Percentiles rank a stretch among this genome's conserved stretches.
phyloP scores from a whole-genome alignment of 2,113 vertebrate genomes.

The Hippocampus abdominalis region DNA sequence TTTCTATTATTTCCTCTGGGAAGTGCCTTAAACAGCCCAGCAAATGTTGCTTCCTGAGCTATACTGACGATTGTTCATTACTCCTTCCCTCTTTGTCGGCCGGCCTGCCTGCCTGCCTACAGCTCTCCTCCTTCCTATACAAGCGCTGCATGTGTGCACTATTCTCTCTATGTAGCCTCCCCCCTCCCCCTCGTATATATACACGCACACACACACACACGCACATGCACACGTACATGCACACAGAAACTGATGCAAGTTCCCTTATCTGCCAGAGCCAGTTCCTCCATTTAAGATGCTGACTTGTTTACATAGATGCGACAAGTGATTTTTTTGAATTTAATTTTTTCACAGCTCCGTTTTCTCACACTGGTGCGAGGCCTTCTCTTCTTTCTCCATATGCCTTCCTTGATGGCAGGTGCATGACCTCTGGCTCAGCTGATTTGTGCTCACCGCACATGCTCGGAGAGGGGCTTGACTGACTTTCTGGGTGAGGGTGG shows the following conservation, averaged over 20 bases:
- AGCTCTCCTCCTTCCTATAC: constrained; percentile 52
- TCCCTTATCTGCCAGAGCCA: constrained; percentile 76
- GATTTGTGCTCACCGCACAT: background rate
- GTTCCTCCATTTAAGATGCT: constrained; percentile 74
- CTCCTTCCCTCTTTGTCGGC: constrained; percentile 20
- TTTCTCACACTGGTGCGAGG: background rate
- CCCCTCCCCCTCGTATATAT: constrained; percentile 15
- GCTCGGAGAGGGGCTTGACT: background rate
- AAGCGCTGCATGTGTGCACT: constrained; percentile 37
- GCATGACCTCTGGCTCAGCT: constrained; percentile 2
- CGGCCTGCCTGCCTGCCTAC: background rate
- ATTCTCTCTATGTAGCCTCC: constrained; percentile 31
- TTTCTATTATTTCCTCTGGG: background rate
- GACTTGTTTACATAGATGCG: constrained; percentile 62
- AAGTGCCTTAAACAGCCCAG: background rate
- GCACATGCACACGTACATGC: constrained; percentile 34
- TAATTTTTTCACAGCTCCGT: constrained; percentile 16
- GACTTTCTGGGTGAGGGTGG: background rate
- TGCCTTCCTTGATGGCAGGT: constrained; percentile 20
- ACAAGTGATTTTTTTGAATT: constrained; percentile 35
- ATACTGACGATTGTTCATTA: constrained; percentile 60
- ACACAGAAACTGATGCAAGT: constrained; percentile 69
- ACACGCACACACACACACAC: constrained; percentile 41
- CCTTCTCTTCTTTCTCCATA: constrained; percentile 1
- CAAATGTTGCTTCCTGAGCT: constrained; percentile 42